A percentile compares a stretch with the other conserved stretches of the same genome.
Evolutionary conservation across 2,888 invertebrate genomes (phyloP).

Genomic region (Leptinotarsa rubiginosa): DNA sequence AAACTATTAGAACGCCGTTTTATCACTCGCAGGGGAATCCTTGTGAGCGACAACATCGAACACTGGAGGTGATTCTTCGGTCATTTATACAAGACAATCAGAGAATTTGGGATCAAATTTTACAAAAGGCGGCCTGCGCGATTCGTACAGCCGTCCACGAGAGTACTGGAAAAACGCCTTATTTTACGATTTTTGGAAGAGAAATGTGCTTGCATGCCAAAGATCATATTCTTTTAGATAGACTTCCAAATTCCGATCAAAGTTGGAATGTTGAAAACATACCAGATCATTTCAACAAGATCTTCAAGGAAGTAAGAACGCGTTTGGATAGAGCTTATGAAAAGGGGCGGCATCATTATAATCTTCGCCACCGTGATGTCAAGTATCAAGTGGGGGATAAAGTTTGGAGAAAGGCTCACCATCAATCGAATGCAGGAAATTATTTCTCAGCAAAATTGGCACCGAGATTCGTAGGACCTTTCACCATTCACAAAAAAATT

Average conservation of each 20-base stretch:
- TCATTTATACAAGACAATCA: conserved; percentile 51
- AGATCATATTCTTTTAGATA: not conserved
- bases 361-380: no score
- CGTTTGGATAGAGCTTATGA: no score
- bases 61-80: conserved; percentile 53
- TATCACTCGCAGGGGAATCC: conserved; percentile 4
- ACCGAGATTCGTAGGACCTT: no score
- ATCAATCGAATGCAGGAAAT: no score
- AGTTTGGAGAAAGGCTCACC: no score
- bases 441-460: no score
- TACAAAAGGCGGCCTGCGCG: conserved; percentile 42
- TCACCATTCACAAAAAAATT: no score
- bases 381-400: no score
- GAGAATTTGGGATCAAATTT: conserved; percentile 41
- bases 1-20: conserved; percentile 15
- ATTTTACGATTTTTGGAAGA: conserved; percentile 24
- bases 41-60: conserved; percentile 49
- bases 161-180: conserved; percentile 40
- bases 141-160: conserved; percentile 43
- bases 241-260: not conserved
- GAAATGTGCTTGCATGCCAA: conserved; percentile 2
- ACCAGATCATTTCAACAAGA: not conserved
- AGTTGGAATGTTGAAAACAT: not conserved
- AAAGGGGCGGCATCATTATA: no score
- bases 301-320: no score